Evolutionary conservation across 2,888 invertebrate species (phyloP).

Genomic region (Drosophila nr. perissopoda): DNA sequence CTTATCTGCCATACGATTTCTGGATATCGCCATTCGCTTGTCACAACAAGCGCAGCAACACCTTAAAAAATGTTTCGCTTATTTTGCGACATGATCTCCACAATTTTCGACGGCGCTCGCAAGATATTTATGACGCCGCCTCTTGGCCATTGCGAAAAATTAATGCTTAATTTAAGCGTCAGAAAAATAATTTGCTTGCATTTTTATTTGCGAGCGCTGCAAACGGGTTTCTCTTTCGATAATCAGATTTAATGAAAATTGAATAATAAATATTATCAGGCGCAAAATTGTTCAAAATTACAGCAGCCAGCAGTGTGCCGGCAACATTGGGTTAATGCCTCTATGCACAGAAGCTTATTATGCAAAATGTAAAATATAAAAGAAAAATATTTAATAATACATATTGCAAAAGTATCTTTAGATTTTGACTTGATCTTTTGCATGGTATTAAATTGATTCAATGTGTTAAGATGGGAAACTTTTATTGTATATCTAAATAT

Average conservation of each 20-base stretch:
- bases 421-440: not conserved
- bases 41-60: slow-evolving; percentile 71
- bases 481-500: not conserved
- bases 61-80: slow-evolving; percentile 66
- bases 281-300: slow-evolving; percentile 65
- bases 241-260: slow-evolving; percentile 79
- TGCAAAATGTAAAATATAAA: slow-evolving; percentile 2
- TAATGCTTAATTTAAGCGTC: slow-evolving; percentile 78
- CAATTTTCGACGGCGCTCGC: slow-evolving; percentile 32
- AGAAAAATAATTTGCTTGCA: slow-evolving; percentile 70
- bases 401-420: slow-evolving; percentile 1
- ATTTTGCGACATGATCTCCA: slow-evolving; percentile 59
- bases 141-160: slow-evolving; percentile 62
- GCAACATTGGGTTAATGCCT: slow-evolving; percentile 44
- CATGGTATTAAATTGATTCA: slow-evolving; percentile 9
- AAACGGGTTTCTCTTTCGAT: slow-evolving; percentile 60
- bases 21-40: slow-evolving; percentile 61
- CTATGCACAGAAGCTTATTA: slow-evolving; percentile 53
- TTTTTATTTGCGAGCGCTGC: slow-evolving; percentile 45
- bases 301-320: slow-evolving; percentile 40
- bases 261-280: slow-evolving; percentile 77
- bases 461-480: not conserved
- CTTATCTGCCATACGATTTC: slow-evolving; percentile 42
- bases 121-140: slow-evolving; percentile 65
- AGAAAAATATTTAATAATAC: not conserved